phyloP scores from a whole-genome alignment of 2,888 invertebrate species.

The Hypsopygia costalis region DNA sequence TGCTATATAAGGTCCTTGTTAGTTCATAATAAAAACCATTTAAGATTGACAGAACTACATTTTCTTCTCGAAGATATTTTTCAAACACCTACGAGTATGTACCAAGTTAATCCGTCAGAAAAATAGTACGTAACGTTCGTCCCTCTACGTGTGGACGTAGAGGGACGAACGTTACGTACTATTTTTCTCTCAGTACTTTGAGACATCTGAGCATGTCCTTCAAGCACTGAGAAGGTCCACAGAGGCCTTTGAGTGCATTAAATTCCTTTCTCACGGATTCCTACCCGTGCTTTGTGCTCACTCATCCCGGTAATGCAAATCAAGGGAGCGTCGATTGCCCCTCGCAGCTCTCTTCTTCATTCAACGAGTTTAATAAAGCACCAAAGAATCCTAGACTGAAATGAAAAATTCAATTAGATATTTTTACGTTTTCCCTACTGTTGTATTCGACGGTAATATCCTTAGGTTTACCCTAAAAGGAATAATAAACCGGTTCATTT shows the following conservation, averaged over 20 bases:
- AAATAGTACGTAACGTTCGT: not conserved
- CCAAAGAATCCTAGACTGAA: constrained; percentile 40
- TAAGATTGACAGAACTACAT: too few species aligned
- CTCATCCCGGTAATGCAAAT: constrained; percentile 54
- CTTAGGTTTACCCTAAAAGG: constrained; percentile 29
- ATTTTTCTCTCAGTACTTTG: not conserved
- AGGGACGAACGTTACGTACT: not conserved
- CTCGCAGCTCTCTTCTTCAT: constrained; percentile 35
- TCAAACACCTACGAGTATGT: too few species aligned
- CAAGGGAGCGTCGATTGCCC: constrained; percentile 50
- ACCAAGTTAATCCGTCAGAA: not conserved
- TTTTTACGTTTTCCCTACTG: constrained; percentile 41
- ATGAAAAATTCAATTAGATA: constrained; percentile 68
- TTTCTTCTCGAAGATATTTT: too few species aligned
- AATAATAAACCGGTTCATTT: constrained; percentile 47
- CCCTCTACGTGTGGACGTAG: too few species aligned
- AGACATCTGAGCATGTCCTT: constrained; percentile 1
- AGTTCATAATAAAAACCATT: too few species aligned
- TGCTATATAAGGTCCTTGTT: too few species aligned
- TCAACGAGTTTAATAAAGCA: constrained; percentile 59
- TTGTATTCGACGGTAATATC: constrained; percentile 44
- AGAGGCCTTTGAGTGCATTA: constrained; percentile 37
- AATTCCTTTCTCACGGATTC: constrained; percentile 35
- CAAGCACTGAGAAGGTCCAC: constrained; percentile 12
- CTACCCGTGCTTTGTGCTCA: constrained; percentile 42